phyloP scores from a whole-genome alignment of 2,113 vertebrate species.

The Orthonyx spaldingii region DNA sequence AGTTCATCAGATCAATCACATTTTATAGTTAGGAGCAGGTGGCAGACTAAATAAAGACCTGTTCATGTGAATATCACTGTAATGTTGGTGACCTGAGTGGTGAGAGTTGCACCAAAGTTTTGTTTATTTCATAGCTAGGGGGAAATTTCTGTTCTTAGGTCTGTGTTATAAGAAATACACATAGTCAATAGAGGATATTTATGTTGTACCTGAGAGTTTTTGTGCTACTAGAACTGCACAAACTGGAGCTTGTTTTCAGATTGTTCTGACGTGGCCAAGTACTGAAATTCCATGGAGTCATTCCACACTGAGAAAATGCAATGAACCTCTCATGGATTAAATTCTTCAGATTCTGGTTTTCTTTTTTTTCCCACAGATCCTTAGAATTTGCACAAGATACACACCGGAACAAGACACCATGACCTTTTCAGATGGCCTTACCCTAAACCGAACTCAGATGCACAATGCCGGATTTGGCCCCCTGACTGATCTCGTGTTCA shows the following conservation, averaged over 20 bases:
- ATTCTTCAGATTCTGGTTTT: neutral
- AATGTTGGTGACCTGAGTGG: neutral
- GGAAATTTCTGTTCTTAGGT: neutral
- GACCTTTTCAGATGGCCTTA: conserved; percentile 95
- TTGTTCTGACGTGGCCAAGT: rapidly evolving
- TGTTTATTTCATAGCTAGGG: neutral
- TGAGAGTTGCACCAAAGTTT: neutral
- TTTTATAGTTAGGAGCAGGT: rapidly evolving
- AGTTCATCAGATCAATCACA: neutral
- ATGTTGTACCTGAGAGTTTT: neutral
- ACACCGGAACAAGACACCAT: conserved; percentile 95
- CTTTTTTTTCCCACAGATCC: conserved; percentile 73
- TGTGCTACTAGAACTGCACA: neutral
- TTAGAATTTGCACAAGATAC: conserved; percentile 94
- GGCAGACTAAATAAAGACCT: neutral
- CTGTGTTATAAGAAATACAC: neutral
- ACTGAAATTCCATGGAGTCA: neutral
- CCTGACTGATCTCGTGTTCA: conserved; percentile 92
- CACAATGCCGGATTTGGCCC: conserved; percentile 95
- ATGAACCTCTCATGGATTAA: neutral
- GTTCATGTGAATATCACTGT: rapidly evolving
- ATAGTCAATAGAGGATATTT: rapidly evolving
- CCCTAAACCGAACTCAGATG: conserved; percentile 93
- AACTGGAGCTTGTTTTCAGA: neutral
- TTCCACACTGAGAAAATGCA: rapidly evolving